These are phyloP conservation scores for Pristionchus entomophagus DNA, from an alignment of 2,888 invertebrate genomes.

Conservation along the genomic window DNA sequence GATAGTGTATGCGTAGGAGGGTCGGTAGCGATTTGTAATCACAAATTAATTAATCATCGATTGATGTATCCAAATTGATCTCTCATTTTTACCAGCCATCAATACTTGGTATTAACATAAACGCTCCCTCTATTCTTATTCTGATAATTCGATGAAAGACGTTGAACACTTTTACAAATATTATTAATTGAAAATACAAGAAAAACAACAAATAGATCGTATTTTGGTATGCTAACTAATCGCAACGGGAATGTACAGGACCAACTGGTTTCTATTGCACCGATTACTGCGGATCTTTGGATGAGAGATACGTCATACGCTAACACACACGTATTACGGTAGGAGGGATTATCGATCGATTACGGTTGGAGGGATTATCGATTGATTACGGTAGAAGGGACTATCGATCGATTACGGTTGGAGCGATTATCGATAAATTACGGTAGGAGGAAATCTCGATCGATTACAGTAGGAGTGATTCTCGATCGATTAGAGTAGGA, in stretches of 20 bases:
- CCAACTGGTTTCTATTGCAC: not conserved
- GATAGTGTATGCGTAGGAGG: too few relatives aligned
- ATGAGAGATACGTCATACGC: slow-evolving; percentile 23
- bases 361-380: not conserved
- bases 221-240: not conserved
- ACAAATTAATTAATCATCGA: too few relatives aligned
- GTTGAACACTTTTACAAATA: too few relatives aligned
- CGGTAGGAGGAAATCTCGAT: not conserved
- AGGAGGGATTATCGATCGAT: slow-evolving; percentile 17
- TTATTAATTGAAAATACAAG: too few relatives aligned
- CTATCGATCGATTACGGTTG: too few relatives aligned
- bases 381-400: not conserved
- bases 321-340: not conserved
- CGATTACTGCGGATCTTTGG: slow-evolving; percentile 28
- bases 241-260: slow-evolving; percentile 3
- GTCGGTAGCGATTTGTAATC: too few relatives aligned
- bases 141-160: too few relatives aligned
- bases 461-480: not conserved
- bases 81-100: too few relatives aligned
- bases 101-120: too few relatives aligned
- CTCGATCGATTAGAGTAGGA: not conserved
- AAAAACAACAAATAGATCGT: not conserved
- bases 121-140: too few relatives aligned
- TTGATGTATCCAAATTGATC: too few relatives aligned
- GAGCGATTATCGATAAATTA: not conserved